Conservation (phyloP, 1,140 invertebrate species). For the Aphelenchoides besseyi region DNA sequence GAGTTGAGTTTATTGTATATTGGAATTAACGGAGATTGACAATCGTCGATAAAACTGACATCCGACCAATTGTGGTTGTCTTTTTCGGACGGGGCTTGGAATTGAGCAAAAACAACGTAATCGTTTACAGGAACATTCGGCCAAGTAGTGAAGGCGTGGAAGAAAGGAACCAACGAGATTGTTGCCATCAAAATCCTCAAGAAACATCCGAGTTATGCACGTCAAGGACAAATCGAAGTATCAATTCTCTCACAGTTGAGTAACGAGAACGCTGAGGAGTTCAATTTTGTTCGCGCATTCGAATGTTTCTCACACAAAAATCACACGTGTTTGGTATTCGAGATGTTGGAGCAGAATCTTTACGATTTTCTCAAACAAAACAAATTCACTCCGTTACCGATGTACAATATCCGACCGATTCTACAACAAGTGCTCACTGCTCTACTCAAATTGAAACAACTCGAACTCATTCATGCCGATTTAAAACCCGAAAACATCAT, state of each 20-base stretch:
- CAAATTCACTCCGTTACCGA: constrained; percentile 78
- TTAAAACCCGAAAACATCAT: constrained; percentile 99
- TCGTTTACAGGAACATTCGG: constrained; percentile 99
- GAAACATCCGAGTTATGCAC: constrained; percentile 98
- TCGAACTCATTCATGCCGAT: constrained; percentile 97
- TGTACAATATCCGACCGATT: constrained; percentile 97
- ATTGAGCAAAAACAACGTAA: too few relatives aligned
- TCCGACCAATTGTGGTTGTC: too few relatives aligned
- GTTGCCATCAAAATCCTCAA: constrained; percentile 99
- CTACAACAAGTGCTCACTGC: constrained; percentile 97
- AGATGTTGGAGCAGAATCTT: constrained; percentile 99
- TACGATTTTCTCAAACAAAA: constrained; percentile 99
- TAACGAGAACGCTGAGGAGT: constrained; percentile 97
- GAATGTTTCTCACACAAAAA: constrained; percentile 99
- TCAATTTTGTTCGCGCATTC: constrained; percentile 96
- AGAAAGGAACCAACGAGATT: constrained; percentile 98
- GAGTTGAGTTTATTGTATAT: too few relatives aligned
- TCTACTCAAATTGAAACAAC: constrained; percentile 93
- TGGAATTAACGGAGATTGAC: too few relatives aligned
- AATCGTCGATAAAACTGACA: too few relatives aligned
- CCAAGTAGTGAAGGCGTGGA: constrained; percentile 99
- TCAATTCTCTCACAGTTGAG: constrained; percentile 92
- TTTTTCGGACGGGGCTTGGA: too few relatives aligned
- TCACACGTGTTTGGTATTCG: constrained; percentile 98
- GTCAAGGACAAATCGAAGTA: constrained; percentile 98